Evolutionary conservation across 2,797 vertebrate species (phyloP).

Genomic region (Meriones psammophilus): DNA sequence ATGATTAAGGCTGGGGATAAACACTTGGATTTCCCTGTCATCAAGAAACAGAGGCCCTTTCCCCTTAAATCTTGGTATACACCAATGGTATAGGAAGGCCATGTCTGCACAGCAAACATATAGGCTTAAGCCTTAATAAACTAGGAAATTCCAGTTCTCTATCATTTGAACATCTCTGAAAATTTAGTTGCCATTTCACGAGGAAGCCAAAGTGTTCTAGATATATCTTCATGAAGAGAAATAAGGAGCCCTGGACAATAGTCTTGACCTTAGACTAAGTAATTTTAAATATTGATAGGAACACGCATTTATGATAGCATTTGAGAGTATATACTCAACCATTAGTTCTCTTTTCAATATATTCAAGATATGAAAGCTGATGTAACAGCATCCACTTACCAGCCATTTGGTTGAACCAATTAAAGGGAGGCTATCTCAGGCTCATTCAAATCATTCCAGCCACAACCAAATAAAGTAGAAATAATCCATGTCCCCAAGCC

Average conservation of each 20-base stretch:
- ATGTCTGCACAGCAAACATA: background rate
- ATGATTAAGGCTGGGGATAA: background rate
- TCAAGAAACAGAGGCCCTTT: background rate
- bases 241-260: background rate
- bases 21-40: background rate
- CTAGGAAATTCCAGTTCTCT: background rate
- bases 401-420: background rate
- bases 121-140: background rate
- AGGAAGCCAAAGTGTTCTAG: background rate
- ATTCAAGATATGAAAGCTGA: background rate
- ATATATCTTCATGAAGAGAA: background rate
- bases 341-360: slow-evolving; percentile 52
- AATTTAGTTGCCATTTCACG: background rate
- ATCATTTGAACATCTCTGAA: background rate
- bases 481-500: background rate
- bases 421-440: slow-evolving; percentile 14
- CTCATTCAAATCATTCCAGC: background rate
- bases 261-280: background rate
- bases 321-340: slow-evolving; percentile 25
- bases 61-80: background rate
- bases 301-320: slow-evolving; percentile 53
- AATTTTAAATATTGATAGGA: slow-evolving; percentile 65
- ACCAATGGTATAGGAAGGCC: background rate
- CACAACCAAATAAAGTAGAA: background rate
- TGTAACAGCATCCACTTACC: background rate